Evolutionary conservation across 2,797 vertebrate genomes (phyloP).

Genomic region (Salmo trutta): DNA sequence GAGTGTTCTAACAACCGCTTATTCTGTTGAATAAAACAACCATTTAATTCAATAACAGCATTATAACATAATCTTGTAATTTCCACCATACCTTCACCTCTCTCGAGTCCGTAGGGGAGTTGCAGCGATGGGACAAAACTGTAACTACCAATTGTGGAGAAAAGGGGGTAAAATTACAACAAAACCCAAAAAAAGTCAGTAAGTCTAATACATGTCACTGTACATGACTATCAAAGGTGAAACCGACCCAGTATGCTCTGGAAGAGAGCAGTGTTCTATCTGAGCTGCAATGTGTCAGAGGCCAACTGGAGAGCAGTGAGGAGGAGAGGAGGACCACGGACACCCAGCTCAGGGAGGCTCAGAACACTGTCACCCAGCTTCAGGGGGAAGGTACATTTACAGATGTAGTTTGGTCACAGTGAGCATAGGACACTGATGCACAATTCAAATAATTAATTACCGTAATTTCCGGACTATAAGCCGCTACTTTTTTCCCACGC

Average conservation of each 20-base stretch:
- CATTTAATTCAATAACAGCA: too few species aligned
- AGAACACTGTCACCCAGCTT: conserved; percentile 46
- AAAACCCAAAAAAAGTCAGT: background rate
- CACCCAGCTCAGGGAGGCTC: conserved; percentile 53
- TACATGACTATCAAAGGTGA: conserved; percentile 46
- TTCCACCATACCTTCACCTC: too few species aligned
- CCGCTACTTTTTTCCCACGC: too few species aligned
- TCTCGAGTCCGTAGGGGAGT: too few species aligned
- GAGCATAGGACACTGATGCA: background rate
- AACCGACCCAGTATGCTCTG: conserved; percentile 44
- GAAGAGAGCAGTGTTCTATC: conserved; percentile 30
- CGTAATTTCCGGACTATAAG: too few species aligned
- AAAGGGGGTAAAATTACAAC: too few species aligned
- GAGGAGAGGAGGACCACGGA: conserved; percentile 55
- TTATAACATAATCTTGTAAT: too few species aligned
- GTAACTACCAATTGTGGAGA: too few species aligned
- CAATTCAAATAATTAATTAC: background rate
- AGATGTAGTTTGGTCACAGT: background rate
- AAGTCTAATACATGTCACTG: background rate
- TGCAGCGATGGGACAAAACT: too few species aligned
- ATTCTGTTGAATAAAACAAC: too few species aligned
- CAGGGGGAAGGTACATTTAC: conserved; percentile 68
- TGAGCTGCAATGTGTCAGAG: conserved; percentile 61
- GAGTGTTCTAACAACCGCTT: too few species aligned
- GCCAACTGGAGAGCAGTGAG: conserved; percentile 54